Conservation (phyloP, 2,113 vertebrate genomes). For the Alectura lathami region DNA sequence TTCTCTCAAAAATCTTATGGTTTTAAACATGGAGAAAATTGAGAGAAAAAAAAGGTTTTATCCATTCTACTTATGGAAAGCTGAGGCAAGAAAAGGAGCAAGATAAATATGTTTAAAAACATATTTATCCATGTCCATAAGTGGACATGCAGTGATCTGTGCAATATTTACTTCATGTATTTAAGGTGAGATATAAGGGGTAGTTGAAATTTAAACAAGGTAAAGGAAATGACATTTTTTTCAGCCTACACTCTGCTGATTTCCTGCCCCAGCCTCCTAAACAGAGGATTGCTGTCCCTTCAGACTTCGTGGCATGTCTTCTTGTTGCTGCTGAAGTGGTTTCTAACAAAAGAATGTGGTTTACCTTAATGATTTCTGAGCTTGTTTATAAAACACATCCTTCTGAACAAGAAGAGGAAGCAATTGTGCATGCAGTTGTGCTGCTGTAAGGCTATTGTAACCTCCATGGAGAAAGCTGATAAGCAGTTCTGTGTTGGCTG, state of each 20-base stretch:
- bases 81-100: not conserved
- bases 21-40: not conserved
- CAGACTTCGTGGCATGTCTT: not conserved
- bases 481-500: accelerated
- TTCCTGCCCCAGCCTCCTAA: not conserved
- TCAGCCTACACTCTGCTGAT: not conserved
- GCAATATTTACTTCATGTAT: not conserved
- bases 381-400: not conserved
- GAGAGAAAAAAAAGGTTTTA: not conserved
- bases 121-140: no score
- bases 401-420: not conserved
- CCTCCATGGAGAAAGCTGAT: not conserved
- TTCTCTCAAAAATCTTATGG: not conserved
- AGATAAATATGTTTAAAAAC: not conserved
- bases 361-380: not conserved
- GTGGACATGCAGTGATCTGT: not conserved
- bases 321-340: not conserved
- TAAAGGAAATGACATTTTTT: not conserved
- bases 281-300: not conserved
- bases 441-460: not conserved
- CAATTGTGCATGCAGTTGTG: not conserved
- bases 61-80: not conserved
- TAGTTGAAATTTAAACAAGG: not conserved
- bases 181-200: not conserved
- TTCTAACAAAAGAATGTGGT: not conserved